Evolutionary conservation across 2,888 invertebrate genomes (phyloP), one percentile per base, ranked within the genome.

Genomic region (Euplexia lucipara): DNA sequence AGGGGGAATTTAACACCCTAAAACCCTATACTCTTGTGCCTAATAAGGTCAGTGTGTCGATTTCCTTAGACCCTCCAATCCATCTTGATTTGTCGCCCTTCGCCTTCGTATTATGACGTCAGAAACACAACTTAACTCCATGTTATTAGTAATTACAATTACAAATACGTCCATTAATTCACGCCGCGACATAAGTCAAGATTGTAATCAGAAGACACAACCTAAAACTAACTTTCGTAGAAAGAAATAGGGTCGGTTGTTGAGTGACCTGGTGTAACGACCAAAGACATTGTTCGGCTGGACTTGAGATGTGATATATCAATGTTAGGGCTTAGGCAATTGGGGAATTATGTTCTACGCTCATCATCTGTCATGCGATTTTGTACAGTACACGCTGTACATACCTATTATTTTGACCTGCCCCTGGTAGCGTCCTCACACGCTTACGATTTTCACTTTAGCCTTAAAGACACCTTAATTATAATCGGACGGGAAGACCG

Each of bases 81-180:
- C 12, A 45, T 68, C 26, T 69, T 39, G 39, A 34, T 39, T 26
- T 18, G 7, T 32, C 22, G 14, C 32, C 59, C 37, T 32, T 60
- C 42, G 9, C n/a, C 49, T 35, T 34, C 6, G 37, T 37, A 65
- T 30, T 12, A 66, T 66, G 51, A 74, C 54, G 54, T 75, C 75
- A 57, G 34, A 10, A 0, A 20, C 39, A 64, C 63, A 37, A 44
- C 61, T 60, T 45, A 54, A 45, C 53, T 54, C 8, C 39, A n/a
- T 34, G 39, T 54, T 52, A 74, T 44, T 54, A 34, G 20, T 64
- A 39, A 75, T 74, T 58, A 72, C 41, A 71, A 62, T 53, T 69
- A 57, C 56, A 51, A 65, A 75, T 65, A 75, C 54, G 57, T 42
- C 37, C n/a, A 49, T 56, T 49, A 30, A 59, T 52, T 70, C 45